Conservation (phyloP, 2,888 invertebrate species). For the Dendrolimus pini region DNA sequence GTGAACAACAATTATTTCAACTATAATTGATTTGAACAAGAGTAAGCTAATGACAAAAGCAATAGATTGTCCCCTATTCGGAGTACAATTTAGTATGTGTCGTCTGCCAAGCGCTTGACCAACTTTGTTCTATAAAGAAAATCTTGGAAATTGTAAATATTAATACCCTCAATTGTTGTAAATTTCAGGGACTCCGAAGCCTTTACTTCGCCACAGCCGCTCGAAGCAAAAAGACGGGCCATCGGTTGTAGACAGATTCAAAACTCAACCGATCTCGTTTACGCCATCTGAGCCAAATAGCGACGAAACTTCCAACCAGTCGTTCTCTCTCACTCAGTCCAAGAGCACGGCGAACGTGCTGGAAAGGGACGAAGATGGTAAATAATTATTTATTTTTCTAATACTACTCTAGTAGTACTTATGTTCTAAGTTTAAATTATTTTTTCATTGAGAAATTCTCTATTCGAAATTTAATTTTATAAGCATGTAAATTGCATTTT, state of each 20-base stretch:
- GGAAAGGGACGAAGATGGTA: slow-evolving; percentile 73
- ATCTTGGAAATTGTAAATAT: too few relatives aligned
- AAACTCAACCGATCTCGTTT: slow-evolving; percentile 84
- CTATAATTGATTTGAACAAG: too few relatives aligned
- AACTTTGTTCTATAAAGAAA: too few relatives aligned
- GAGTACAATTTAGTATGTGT: too few relatives aligned
- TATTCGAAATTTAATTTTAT: slow-evolving; percentile 8
- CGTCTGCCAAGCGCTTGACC: too few relatives aligned
- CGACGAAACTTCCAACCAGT: slow-evolving; percentile 25
- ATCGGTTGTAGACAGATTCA: slow-evolving; percentile 72
- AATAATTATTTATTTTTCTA: slow-evolving; percentile 20
- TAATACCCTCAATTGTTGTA: background rate
- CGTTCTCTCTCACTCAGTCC: slow-evolving; percentile 49
- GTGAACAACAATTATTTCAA: too few relatives aligned
- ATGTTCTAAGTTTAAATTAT: too few relatives aligned
- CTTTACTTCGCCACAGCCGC: slow-evolving; percentile 65
- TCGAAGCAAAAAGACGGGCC: slow-evolving; percentile 60
- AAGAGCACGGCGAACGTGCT: slow-evolving; percentile 65
- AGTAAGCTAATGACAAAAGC: too few relatives aligned
- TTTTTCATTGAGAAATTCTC: too few relatives aligned
- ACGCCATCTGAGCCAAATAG: slow-evolving; percentile 37
- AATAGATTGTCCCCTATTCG: too few relatives aligned
- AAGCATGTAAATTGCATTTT: slow-evolving; percentile 59
- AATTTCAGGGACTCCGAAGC: slow-evolving; percentile 67
- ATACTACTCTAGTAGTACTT: background rate